phyloP scores from a whole-genome alignment of 2,797 vertebrate genomes.

The Sphenopsis melanotis region DNA sequence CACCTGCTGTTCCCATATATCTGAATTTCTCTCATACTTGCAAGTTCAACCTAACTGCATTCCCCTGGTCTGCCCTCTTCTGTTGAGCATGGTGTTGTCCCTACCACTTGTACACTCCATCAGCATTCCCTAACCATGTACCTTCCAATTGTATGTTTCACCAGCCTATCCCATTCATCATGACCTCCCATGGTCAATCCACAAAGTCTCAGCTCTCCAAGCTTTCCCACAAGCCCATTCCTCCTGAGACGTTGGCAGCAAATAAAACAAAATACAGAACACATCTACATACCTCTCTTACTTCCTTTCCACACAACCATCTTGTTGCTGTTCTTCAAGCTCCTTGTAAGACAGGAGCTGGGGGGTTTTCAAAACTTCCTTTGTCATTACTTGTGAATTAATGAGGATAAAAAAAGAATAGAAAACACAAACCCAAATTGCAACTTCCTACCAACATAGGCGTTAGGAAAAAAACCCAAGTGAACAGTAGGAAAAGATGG shows the following conservation, averaged over 20 bases:
- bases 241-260: background rate
- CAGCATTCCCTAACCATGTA: background rate
- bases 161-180: accelerated
- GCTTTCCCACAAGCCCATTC: background rate
- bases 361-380: background rate
- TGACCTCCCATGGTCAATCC: background rate
- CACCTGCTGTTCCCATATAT: background rate
- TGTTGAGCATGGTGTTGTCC: accelerated
- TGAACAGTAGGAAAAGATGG: background rate
- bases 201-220: background rate
- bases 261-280: background rate
- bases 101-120: background rate
- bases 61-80: background rate
- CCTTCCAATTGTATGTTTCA: background rate
- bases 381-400: background rate
- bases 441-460: background rate
- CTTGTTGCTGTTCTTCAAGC: background rate
- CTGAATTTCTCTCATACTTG: background rate
- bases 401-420: background rate
- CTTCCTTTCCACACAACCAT: background rate
- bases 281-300: background rate
- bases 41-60: background rate
- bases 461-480: background rate
- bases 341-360: background rate
- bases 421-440: accelerated